A percentile compares a stretch with the other conserved stretches of the same genome.
Evolutionary conservation across 2,113 vertebrate species (phyloP).

Genomic region (Nannobrachium achirus): DNA sequence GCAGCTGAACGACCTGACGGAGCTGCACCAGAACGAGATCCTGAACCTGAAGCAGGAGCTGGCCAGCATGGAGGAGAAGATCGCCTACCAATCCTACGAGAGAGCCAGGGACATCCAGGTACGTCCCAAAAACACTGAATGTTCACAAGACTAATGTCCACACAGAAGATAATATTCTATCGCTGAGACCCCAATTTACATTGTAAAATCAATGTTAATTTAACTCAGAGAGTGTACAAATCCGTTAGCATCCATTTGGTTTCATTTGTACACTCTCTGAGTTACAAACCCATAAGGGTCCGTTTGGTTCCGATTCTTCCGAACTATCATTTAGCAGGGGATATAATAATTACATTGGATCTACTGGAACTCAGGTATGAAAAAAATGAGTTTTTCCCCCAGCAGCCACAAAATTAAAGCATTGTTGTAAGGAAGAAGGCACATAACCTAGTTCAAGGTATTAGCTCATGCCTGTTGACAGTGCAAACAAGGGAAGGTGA

Average conservation of each 20-base stretch:
- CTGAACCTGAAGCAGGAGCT: conserved; percentile 97
- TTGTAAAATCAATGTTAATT: too few species aligned
- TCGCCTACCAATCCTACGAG: conserved; percentile 98
- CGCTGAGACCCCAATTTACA: too few species aligned
- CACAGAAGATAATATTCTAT: not conserved
- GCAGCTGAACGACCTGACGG: conserved; percentile 96
- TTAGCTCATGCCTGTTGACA: conserved; percentile 50
- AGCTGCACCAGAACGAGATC: conserved; percentile 99
- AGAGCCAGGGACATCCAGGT: conserved; percentile 86
- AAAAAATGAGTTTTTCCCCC: too few species aligned
- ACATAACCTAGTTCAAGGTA: conserved; percentile 17
- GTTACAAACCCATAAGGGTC: too few species aligned
- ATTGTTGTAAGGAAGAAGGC: not conserved
- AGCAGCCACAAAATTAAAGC: conserved; percentile 9
- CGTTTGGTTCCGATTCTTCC: too few species aligned
- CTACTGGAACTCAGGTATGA: too few species aligned
- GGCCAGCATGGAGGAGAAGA: conserved; percentile 99
- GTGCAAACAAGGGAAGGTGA: conserved; percentile 42
- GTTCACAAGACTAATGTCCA: too few species aligned
- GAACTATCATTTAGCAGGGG: too few species aligned
- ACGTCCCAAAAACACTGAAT: conserved; percentile 12
- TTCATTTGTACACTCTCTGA: too few species aligned
- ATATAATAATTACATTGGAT: too few species aligned
- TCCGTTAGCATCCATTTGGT: too few species aligned
- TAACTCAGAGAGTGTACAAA: too few species aligned